These are phyloP conservation scores for Peromyscus melanophrys DNA, from an alignment of 2,797 vertebrate species.

Conservation along the genomic window DNA sequence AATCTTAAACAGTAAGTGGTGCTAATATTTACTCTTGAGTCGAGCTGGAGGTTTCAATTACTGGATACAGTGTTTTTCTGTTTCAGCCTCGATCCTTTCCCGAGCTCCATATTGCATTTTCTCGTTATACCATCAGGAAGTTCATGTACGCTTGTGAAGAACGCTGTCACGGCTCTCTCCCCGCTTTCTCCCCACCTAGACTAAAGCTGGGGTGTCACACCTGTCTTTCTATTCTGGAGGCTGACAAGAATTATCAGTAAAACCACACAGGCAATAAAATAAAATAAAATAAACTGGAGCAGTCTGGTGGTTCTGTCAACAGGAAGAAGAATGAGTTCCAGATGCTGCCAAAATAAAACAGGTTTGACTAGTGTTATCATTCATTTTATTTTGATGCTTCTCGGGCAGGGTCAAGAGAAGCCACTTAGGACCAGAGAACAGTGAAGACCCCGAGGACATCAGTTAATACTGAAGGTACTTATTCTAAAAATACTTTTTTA, in stretches of 20 bases:
- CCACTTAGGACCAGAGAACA: neutral
- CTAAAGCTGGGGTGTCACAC: neutral
- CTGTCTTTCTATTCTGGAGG: neutral
- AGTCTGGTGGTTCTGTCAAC: neutral
- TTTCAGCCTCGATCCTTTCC: neutral
- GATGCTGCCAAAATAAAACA: slow-evolving; percentile 50
- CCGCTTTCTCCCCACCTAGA: neutral
- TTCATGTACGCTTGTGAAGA: slow-evolving; percentile 30
- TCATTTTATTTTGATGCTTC: slow-evolving; percentile 14
- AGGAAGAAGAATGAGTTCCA: slow-evolving; percentile 59
- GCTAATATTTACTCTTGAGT: slow-evolving; percentile 12
- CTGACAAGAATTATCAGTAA: neutral
- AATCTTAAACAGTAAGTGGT: slow-evolving; percentile 22
- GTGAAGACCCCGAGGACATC: neutral
- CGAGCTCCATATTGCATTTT: neutral
- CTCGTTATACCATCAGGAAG: neutral
- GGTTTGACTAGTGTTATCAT: neutral
- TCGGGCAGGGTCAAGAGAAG: neutral
- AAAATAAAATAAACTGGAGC: neutral
- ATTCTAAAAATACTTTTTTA: neutral
- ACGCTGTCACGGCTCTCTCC: neutral
- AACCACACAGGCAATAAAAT: neutral
- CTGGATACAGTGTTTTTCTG: neutral
- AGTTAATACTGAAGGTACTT: neutral
- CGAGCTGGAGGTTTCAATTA: neutral